Base-by-base conservation (phyloP, 2,797 vertebrate species). In the Lithobates sylvaticus region DNA sequence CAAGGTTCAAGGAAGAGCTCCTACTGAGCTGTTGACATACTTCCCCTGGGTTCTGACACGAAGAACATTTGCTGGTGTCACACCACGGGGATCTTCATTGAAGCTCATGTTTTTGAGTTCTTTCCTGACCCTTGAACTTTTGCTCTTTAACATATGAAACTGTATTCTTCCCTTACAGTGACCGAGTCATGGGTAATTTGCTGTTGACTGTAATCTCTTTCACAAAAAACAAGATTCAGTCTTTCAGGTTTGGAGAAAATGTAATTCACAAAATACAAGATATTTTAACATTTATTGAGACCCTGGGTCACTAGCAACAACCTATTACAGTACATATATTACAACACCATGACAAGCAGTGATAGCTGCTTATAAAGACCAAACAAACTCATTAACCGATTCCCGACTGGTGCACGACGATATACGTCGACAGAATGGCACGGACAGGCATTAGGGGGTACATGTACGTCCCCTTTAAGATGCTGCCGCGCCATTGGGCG, bases 1-100 rank as follows among this genome's bases (percentile, higher is more conserved):
- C 88, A 90, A 3, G 86, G 61, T 80, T 85, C 88, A 90, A 89
- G 88, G 88, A 85, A 85, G 54, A 84, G 84, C 89, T 84, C 90
- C 86, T 85, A 89, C 90, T 67, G 90, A 92, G 91, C 85, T 92
- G 91, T 86, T 91, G 91, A 93, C 92, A 92, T 90, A 84, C 88
- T 90, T 89, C 89, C 90, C 90, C 88, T 84, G 91, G 89, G 88
- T 89, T 90, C 88, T 89, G 84, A 79, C 77, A 80, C 44, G 23
- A 88, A 88, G 88, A 86, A 80, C 88, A 90, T 89, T 87, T 88
- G 89, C 91, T 90, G 90, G 90, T 90, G 91, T 90, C 88, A 85
- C 91, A 89, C 90, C 80, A 61, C 88, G 86, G 91, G 91, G 89
- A 88, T 88, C 91, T 91, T 90, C 85, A 89, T 89, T 89, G 91